phyloP scores from a whole-genome alignment of 37 sponge, comb jelly and placozoan species.

The Hormiphora californensis region DNA sequence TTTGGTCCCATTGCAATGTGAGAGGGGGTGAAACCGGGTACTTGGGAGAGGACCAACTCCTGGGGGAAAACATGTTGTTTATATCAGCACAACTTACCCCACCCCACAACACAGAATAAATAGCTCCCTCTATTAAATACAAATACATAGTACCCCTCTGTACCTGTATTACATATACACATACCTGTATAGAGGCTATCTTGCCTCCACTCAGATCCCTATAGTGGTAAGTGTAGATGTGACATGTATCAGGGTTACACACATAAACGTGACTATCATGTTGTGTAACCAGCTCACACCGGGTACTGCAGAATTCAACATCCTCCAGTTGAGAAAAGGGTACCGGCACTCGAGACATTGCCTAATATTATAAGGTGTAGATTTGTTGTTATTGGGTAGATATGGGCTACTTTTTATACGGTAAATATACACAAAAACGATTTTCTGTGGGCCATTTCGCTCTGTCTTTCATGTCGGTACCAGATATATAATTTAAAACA shows the following conservation, averaged over 20 bases:
- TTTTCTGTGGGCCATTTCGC: too few relatives aligned
- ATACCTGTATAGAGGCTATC: not conserved
- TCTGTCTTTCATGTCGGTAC: too few relatives aligned
- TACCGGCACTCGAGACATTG: not conserved
- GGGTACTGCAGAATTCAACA: not conserved
- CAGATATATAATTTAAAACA: too few relatives aligned
- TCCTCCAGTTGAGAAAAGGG: not conserved
- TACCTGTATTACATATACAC: too few relatives aligned
- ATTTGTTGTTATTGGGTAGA: too few relatives aligned
- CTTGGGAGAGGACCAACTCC: conserved; percentile 10
- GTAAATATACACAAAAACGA: too few relatives aligned
- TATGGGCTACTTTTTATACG: too few relatives aligned
- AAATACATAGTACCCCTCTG: too few relatives aligned
- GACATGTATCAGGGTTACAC: not conserved
- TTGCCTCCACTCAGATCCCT: not conserved
- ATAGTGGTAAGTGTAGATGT: not conserved
- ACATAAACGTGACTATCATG: conserved; percentile 2
- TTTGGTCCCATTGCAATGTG: not conserved
- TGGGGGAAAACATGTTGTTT: too few relatives aligned
- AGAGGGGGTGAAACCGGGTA: not conserved
- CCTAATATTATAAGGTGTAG: too few relatives aligned
- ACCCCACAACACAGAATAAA: too few relatives aligned
- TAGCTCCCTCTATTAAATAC: not conserved
- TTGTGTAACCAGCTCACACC: not conserved
- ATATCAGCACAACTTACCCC: too few relatives aligned